Evolutionary conservation across 2,113 vertebrate genomes (phyloP).

Genomic region (Antennarius striatus): DNA sequence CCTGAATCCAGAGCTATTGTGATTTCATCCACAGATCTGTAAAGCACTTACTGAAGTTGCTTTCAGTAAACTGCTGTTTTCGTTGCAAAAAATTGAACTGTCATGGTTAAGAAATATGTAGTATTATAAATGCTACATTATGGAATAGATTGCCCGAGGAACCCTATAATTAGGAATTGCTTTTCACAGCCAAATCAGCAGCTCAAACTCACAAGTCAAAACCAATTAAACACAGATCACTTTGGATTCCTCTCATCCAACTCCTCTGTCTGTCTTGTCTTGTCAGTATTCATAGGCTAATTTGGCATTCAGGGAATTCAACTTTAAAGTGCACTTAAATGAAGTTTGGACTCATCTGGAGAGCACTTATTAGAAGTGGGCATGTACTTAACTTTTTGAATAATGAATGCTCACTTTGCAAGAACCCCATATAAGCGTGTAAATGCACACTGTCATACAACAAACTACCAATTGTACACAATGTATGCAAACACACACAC

Average conservation of each 20-base stretch:
- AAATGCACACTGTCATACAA: neutral
- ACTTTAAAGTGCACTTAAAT: conserved; percentile 53
- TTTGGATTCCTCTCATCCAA: conserved; percentile 15
- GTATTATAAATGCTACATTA: too few relatives aligned
- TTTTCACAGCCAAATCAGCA: neutral
- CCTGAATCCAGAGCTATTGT: neutral
- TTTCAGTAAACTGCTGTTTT: neutral
- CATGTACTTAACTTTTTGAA: conserved; percentile 40
- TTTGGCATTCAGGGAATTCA: conserved; percentile 40
- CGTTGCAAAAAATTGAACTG: neutral
- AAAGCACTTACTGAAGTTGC: neutral
- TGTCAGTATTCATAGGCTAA: conserved; percentile 1
- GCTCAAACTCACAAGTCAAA: conserved; percentile 1
- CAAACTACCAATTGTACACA: neutral
- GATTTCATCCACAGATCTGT: neutral
- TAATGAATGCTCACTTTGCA: conserved; percentile 42
- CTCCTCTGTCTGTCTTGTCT: neutral
- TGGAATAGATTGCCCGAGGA: neutral
- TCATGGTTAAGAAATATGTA: neutral
- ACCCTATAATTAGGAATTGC: neutral
- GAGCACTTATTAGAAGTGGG: conserved; percentile 60
- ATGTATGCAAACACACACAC: conserved; percentile 10
- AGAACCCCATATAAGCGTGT: neutral
- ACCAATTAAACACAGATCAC: neutral
- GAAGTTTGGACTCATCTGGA: conserved; percentile 51